Evolutionary conservation across 2,113 vertebrate genomes (phyloP).

Genomic region (Rattus norvegicus): DNA sequence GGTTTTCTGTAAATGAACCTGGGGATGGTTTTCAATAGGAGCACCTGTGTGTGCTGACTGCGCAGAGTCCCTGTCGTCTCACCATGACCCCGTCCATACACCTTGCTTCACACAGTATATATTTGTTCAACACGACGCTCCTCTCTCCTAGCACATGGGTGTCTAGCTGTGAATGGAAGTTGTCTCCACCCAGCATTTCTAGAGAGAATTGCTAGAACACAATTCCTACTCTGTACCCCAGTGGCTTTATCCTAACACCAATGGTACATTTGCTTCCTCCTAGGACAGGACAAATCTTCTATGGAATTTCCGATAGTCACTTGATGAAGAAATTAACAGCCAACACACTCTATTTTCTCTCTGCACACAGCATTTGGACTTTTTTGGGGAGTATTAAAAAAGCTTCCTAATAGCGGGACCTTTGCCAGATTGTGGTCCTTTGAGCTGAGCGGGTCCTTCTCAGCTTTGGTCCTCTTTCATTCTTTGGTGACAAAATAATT

Average conservation of each 20-base stretch:
- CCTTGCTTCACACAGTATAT: not conserved
- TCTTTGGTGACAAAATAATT: conserved; percentile 34
- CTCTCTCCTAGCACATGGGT: not conserved
- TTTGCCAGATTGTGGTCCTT: not conserved
- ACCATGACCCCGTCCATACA: accelerated
- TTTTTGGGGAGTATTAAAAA: not conserved
- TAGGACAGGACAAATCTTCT: accelerated
- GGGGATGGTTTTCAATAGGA: not conserved
- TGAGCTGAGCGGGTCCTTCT: not conserved
- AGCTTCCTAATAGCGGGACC: not conserved
- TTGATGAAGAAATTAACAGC: not conserved
- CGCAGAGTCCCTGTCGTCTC: not conserved
- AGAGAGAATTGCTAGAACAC: not conserved
- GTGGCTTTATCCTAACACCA: not conserved
- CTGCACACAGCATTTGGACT: not conserved
- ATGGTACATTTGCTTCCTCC: not conserved
- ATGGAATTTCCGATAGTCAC: not conserved
- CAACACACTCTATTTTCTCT: not conserved
- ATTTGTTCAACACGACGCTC: not conserved
- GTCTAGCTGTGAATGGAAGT: not conserved
- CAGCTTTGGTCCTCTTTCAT: conserved; percentile 7
- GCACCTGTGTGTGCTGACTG: no score
- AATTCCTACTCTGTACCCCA: not conserved
- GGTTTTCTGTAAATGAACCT: not conserved
- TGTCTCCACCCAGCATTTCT: accelerated